phyloP scores from a whole-genome alignment of 2,888 invertebrate species.

The Caenorhabditis zanzibari region DNA sequence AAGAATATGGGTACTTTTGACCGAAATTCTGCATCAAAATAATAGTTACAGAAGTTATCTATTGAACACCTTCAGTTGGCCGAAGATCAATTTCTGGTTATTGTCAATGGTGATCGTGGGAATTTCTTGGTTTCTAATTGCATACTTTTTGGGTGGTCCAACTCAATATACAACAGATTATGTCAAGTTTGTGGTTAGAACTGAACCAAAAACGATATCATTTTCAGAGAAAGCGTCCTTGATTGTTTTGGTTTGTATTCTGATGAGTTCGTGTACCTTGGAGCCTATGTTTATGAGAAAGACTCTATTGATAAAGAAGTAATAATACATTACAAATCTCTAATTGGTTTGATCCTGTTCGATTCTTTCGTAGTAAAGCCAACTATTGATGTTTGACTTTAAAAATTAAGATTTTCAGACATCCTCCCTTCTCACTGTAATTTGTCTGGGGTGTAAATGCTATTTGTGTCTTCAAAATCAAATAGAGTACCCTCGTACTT shows the following conservation, averaged over 20 bases:
- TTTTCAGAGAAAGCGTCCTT: conserved; percentile 5
- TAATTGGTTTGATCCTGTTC: not conserved
- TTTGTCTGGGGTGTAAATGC: conserved; percentile 24
- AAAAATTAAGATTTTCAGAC: no score
- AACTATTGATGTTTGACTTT: no score
- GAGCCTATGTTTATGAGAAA: conserved; percentile 18
- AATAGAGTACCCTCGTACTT: not conserved
- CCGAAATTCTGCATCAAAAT: not conserved
- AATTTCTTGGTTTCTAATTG: conserved; percentile 2
- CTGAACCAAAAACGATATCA: not conserved
- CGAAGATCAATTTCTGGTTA: not conserved
- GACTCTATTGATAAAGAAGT: not conserved
- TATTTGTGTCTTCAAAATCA: not conserved
- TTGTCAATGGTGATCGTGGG: not conserved
- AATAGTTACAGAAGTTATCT: conserved; percentile 14
- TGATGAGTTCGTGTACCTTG: conserved; percentile 11
- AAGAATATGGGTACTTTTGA: not conserved
- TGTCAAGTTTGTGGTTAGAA: not conserved
- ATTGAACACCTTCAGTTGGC: conserved; percentile 6
- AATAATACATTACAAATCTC: conserved; percentile 1
- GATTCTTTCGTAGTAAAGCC: conserved; percentile 1
- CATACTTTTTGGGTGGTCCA: not conserved
- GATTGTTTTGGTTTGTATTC: not conserved
- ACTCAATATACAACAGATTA: not conserved
- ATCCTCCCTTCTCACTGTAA: not conserved